A percentile compares a stretch with the other conserved stretches of the same genome.
Conservation (phyloP, 1,140 invertebrate species). For the Listronotus oregonensis region DNA sequence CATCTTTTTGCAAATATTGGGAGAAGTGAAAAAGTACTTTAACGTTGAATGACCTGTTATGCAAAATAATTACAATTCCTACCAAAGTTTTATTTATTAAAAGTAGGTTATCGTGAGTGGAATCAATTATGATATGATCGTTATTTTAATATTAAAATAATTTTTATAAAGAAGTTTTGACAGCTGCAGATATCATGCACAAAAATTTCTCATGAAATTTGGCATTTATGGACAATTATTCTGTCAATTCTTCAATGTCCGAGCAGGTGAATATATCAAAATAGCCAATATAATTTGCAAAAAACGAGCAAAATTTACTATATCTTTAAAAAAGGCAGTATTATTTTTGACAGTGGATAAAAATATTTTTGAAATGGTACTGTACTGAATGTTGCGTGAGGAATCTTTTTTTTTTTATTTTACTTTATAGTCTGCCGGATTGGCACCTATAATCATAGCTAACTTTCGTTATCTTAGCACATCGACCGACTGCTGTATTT, state of each 20-base stretch:
- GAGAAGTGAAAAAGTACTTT: no score
- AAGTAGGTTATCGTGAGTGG: no score
- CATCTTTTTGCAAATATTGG: no score
- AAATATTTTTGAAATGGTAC: conserved; percentile 12
- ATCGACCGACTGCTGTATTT: no score
- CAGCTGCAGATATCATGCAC: conserved; percentile 18
- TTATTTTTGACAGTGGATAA: conserved; percentile 17
- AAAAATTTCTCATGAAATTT: conserved; percentile 16
- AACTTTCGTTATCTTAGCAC: no score
- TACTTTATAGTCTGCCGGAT: not conserved
- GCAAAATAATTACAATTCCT: no score
- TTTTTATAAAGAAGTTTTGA: no score
- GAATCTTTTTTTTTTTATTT: not conserved
- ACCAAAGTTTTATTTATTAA: no score
- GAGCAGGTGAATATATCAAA: conserved; percentile 18
- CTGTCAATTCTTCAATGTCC: conserved; percentile 21
- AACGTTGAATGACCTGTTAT: no score
- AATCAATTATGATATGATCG: no score
- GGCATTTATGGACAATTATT: conserved; percentile 17
- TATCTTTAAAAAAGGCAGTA: conserved; percentile 15
- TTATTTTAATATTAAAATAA: no score
- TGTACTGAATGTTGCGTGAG: conserved; percentile 19
- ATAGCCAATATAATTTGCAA: conserved; percentile 19
- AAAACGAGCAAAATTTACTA: not conserved
- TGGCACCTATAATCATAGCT: conserved; percentile 14